Base-by-base conservation (phyloP, 35 echinoderm and acorn worm species). In the Chiridota heheva region DNA sequence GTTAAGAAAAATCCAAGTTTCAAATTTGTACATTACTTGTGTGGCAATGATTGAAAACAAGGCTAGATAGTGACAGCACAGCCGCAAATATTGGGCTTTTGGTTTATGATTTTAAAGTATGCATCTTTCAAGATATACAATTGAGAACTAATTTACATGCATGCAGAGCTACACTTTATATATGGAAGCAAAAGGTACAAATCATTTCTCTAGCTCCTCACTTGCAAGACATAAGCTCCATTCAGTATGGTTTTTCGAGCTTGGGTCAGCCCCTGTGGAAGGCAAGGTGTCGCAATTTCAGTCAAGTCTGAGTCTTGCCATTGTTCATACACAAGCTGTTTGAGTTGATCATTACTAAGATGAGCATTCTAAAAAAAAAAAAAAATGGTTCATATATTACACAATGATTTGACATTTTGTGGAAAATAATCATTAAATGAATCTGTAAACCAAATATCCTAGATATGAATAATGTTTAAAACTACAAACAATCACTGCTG, bases 291-390 rank as follows among this genome's bases (percentile, higher is more conserved):
- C 33, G 89, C 89, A n/a, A 98, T 79, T 61, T 98, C 95, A 42
- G 24, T 69, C 16, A 98, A 41, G 66, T 98, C 95, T 42, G 85
- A 91, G 62, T 83, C 84, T 42, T 91, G 62, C 95, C 95, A 98
- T 35, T 98, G 95, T 18, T 98, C 95, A 86, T 98, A 92, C 0
- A 98, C 95, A 12, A 88, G 22, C 57, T 88, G 51, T 48, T 84
- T 69, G 6, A 98, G 70, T 33, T 84, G 67, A 42, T 63, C 69
- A 6, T 35, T 16, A 44, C n/a, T 77, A 1, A 58, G 12, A 26
- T 29, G 34, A n/a, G n/a, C 32, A 18, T 48, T n/a, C n/a, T n/a
- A n/a, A 51, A n/a, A 51, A 51, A 12, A 12, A 51, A 51, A 8
- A 12, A 12, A 51, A 12, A 12, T 12, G n/a, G 47, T 51, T n/a